A percentile compares a stretch with the other conserved stretches of the same genome.
Evolutionary conservation across 1,140 invertebrate species (phyloP).

Genomic region (Ips typographus): DNA sequence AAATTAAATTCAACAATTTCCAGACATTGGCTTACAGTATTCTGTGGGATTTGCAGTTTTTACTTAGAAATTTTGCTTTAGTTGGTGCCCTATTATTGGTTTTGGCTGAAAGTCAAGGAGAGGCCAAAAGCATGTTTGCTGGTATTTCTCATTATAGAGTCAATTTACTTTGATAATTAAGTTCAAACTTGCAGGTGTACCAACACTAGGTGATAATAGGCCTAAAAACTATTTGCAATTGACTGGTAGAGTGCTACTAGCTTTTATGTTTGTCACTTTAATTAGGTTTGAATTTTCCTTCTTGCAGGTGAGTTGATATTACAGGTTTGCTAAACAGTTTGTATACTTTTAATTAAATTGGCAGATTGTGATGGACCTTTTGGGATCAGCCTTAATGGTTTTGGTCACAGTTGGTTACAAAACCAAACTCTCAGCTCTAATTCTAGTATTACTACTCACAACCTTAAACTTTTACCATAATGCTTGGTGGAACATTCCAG

Average conservation of each 20-base stretch:
- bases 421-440: conserved; percentile 95
- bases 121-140: conserved; percentile 92
- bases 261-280: conserved; percentile 98
- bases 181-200: conserved; percentile 92
- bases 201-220: conserved; percentile 93
- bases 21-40: conserved; percentile 98
- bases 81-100: conserved; percentile 94
- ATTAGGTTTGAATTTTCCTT: conserved; percentile 91
- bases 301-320: conserved; percentile 67
- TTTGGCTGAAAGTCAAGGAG: conserved; percentile 89
- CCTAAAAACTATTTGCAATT: conserved; percentile 97
- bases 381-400: conserved; percentile 94
- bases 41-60: conserved; percentile 96
- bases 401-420: conserved; percentile 97
- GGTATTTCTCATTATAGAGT: conserved; percentile 7
- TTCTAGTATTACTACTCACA: conserved; percentile 88
- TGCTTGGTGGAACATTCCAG: conserved; percentile 95
- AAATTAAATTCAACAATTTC: conserved; percentile 43
- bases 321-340: not conserved
- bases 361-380: conserved; percentile 84
- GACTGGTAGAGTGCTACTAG: conserved; percentile 90
- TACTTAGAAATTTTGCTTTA: conserved; percentile 92
- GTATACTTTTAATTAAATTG: conserved; percentile 44
- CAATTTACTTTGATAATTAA: conserved; percentile 9
- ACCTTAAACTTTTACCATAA: conserved; percentile 96